Evolutionary conservation across 2,797 vertebrate species (phyloP).

Genomic region (Helarctos malayanus): DNA sequence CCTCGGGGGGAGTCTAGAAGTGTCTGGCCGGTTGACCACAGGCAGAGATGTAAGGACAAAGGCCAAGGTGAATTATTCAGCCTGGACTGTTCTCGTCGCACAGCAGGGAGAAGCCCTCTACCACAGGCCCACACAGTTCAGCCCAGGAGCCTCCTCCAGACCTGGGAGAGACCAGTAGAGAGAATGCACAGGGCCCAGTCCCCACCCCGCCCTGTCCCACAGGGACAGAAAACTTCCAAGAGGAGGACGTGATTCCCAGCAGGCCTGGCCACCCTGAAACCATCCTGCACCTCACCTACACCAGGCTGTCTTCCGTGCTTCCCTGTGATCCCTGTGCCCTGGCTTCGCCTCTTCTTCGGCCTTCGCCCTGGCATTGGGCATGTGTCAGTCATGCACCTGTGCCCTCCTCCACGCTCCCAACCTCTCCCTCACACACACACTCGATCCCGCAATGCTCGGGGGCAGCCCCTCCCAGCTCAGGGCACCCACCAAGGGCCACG

Average conservation of each 20-base stretch:
- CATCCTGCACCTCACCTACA: background rate
- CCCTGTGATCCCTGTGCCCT: background rate
- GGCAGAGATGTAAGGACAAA: background rate
- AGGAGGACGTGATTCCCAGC: background rate
- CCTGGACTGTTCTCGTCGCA: background rate
- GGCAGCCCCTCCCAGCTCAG: background rate
- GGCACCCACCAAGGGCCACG: background rate
- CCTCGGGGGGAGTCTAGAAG: background rate
- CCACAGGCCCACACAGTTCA: background rate
- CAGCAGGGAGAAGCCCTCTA: background rate
- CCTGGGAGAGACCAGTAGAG: background rate
- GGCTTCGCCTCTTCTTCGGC: background rate
- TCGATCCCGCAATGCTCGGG: background rate
- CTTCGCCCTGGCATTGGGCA: background rate
- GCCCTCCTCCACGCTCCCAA: too few species aligned
- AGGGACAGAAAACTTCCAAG: background rate
- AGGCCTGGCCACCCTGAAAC: background rate
- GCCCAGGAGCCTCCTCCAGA: background rate
- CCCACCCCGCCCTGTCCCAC: too few species aligned
- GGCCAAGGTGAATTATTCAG: background rate
- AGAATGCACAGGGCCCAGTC: background rate
- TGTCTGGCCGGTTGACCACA: background rate
- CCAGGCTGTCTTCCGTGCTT: accelerated
- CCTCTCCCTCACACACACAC: too few species aligned
- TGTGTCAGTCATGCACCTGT: background rate